Conservation (phyloP, 2,888 invertebrate species). For the Caenorhabditis plicata region DNA sequence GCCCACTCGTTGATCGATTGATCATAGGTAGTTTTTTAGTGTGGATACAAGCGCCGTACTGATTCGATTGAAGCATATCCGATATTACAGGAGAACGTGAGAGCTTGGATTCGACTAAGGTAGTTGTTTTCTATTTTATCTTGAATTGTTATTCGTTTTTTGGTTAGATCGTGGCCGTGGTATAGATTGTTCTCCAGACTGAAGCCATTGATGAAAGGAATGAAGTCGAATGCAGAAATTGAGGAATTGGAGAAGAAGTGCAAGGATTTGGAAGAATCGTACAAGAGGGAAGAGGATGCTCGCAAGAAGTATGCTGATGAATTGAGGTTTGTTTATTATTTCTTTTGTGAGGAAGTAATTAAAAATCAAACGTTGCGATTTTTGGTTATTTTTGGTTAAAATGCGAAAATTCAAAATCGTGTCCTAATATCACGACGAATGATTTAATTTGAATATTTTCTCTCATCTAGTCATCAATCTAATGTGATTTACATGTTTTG, state of each 20-base stretch:
- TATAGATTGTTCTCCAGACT: conserved; percentile 88
- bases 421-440: too few relatives aligned
- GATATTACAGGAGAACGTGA: conserved; percentile 89
- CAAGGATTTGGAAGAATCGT: conserved; percentile 40
- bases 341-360: too few relatives aligned
- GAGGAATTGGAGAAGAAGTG: conserved; percentile 76
- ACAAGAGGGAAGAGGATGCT: conserved; percentile 39
- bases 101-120: conserved; percentile 92
- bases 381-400: too few relatives aligned
- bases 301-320: conserved; percentile 47
- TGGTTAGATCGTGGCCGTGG: conserved; percentile 82
- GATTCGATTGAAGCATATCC: conserved; percentile 43
- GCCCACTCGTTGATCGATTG: not conserved
- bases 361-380: too few relatives aligned
- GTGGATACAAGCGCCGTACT: conserved; percentile 41
- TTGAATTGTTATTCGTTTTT: not conserved
- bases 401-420: too few relatives aligned
- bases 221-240: conserved; percentile 58
- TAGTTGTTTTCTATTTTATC: conserved; percentile 2
- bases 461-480: too few relatives aligned
- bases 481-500: too few relatives aligned
- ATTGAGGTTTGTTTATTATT: conserved; percentile 24
- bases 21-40: conserved; percentile 15
- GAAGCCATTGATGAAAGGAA: conserved; percentile 59
- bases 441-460: too few relatives aligned